Evolutionary conservation across 2,113 vertebrate species (phyloP).

Genomic region (Oxyruncus cristatus): DNA sequence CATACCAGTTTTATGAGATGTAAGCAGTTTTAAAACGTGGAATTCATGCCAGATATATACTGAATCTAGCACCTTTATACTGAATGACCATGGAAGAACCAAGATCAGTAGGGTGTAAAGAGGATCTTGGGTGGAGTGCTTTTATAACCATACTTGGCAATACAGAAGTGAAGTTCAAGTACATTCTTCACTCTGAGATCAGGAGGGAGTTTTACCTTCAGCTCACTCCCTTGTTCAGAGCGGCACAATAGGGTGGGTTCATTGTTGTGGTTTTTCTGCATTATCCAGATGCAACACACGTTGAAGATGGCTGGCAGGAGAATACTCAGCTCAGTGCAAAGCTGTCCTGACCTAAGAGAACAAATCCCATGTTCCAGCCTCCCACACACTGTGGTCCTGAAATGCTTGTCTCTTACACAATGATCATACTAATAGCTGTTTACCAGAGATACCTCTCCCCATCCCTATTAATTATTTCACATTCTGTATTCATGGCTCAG

Average conservation of each 20-base stretch:
- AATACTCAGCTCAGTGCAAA: neutral
- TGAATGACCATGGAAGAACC: neutral
- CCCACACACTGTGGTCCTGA: neutral
- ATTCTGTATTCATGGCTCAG: neutral
- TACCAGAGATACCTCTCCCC: neutral
- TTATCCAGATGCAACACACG: neutral
- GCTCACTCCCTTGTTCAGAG: neutral
- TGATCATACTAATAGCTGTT: neutral
- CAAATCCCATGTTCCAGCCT: constrained; percentile 15
- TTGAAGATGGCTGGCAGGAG: constrained; percentile 13
- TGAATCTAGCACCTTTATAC: neutral
- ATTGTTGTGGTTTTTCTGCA: constrained; percentile 6
- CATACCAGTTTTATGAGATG: neutral
- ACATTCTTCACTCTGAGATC: neutral
- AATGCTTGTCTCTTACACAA: constrained; percentile 5
- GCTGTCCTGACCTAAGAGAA: neutral
- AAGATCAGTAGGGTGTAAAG: neutral
- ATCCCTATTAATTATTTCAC: neutral
- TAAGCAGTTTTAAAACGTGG: neutral
- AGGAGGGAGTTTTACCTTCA: neutral
- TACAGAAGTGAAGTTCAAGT: neutral
- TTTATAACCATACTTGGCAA: neutral
- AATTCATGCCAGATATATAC: neutral
- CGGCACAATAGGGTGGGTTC: neutral
- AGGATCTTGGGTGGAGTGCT: neutral